These are phyloP conservation scores for Ciconia maguari DNA, from an alignment of 2,113 vertebrate species.

Conservation along the genomic window DNA sequence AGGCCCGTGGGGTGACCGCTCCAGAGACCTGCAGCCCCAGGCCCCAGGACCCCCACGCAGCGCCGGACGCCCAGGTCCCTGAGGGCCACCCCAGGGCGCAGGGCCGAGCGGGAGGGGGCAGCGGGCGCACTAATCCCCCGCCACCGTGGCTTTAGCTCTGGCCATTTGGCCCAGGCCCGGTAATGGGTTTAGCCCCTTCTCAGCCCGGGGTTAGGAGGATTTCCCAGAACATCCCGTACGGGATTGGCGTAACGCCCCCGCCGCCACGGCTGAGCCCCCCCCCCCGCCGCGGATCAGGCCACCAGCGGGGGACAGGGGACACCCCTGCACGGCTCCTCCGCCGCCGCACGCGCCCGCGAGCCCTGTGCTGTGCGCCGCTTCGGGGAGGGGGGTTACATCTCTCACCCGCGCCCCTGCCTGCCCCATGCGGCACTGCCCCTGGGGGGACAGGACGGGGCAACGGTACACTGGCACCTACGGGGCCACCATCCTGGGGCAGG, in stretches of 20 bases:
- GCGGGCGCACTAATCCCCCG: not conserved
- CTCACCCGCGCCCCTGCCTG: not conserved
- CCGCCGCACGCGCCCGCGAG: accelerated
- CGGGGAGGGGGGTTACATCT: not conserved
- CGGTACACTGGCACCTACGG: accelerated
- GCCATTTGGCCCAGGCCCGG: not conserved
- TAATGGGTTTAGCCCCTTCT: conserved; percentile 63
- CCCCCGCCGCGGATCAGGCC: not conserved
- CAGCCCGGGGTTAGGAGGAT: conserved; percentile 52
- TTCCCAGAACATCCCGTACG: conserved; percentile 64
- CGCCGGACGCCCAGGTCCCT: accelerated
- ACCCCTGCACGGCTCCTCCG: not conserved
- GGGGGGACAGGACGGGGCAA: not conserved
- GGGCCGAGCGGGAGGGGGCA: accelerated
- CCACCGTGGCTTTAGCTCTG: not conserved
- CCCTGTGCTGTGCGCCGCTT: accelerated
- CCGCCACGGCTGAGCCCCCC: not conserved
- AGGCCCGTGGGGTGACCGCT: accelerated
- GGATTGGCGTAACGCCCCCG: conserved; percentile 9
- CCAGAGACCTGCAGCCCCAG: not conserved
- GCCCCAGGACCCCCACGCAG: accelerated
- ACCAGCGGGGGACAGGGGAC: accelerated
- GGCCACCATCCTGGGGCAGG: not conserved
- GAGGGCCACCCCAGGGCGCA: not conserved
- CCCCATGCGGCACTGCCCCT: accelerated